Percentiles rank a stretch among this genome's conserved stretches.
Evolutionary conservation across 2,113 vertebrate species (phyloP).

Genomic region (Osmerus mordax): DNA sequence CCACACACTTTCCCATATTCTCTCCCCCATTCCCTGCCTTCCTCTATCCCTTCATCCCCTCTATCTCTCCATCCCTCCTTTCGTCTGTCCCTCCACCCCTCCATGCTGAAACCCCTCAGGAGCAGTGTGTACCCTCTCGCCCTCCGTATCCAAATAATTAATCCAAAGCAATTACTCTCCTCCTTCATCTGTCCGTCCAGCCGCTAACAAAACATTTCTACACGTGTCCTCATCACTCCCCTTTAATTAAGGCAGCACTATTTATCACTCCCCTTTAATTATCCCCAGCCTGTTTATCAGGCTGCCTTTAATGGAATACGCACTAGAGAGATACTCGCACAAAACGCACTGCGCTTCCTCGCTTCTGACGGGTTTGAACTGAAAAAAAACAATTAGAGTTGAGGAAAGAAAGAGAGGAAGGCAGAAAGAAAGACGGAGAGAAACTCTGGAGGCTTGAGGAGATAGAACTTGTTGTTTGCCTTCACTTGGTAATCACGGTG

Average conservation of each 20-base stretch:
- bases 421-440: not conserved
- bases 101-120: slow-evolving; percentile 64
- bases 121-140: slow-evolving; percentile 71
- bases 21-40: slow-evolving; percentile 25
- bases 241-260: slow-evolving; percentile 78
- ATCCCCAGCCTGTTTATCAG: slow-evolving; percentile 77
- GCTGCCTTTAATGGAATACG: slow-evolving; percentile 76
- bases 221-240: slow-evolving; percentile 81
- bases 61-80: slow-evolving; percentile 44
- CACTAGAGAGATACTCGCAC: slow-evolving; percentile 69
- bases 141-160: slow-evolving; percentile 79
- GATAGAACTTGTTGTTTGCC: slow-evolving; percentile 65
- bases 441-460: slow-evolving; percentile 48
- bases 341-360: slow-evolving; percentile 53
- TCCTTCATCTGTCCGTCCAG: slow-evolving; percentile 76
- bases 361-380: slow-evolving; percentile 66
- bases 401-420: slow-evolving; percentile 36
- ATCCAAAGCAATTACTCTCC: slow-evolving; percentile 82
- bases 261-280: slow-evolving; percentile 82
- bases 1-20: slow-evolving; percentile 1
- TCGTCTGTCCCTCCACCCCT: slow-evolving; percentile 16
- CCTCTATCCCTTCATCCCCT: slow-evolving; percentile 21
- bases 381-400: slow-evolving; percentile 55
- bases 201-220: slow-evolving; percentile 81
- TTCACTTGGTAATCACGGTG: slow-evolving; percentile 59